phyloP scores from a whole-genome alignment of 2,113 vertebrate species.

The Callocephalon fimbriatum region DNA sequence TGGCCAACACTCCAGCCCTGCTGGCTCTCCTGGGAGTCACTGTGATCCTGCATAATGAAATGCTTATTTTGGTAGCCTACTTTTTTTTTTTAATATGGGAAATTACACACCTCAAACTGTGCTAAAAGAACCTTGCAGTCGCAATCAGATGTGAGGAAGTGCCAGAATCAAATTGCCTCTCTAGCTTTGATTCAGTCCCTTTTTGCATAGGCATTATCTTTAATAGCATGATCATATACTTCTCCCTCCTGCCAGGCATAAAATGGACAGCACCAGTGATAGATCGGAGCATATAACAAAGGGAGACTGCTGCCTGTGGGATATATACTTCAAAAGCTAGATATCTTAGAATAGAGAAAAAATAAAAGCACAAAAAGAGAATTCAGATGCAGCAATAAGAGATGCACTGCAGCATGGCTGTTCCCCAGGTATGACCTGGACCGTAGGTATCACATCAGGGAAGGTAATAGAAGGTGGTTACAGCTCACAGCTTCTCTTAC shows the following conservation, averaged over 20 bases:
- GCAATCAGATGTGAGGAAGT: conserved; percentile 49
- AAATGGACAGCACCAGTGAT: not conserved
- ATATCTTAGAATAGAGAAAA: not conserved
- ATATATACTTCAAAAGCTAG: not conserved
- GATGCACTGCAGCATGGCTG: not conserved
- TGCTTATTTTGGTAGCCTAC: not conserved
- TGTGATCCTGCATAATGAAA: not conserved
- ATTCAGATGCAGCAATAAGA: not conserved
- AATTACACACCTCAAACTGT: conserved; percentile 28
- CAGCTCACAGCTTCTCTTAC: not conserved
- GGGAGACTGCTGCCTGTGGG: not conserved
- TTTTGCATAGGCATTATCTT: conserved; percentile 56
- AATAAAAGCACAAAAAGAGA: not conserved
- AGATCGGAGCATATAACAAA: not conserved
- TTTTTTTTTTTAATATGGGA: not conserved
- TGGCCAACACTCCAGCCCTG: not conserved
- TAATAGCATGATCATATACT: conserved; percentile 36
- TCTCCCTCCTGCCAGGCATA: not conserved
- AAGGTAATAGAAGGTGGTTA: not conserved
- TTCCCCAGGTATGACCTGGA: not conserved
- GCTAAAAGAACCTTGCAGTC: conserved; percentile 1
- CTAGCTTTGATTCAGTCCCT: conserved; percentile 35
- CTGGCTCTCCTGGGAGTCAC: not conserved
- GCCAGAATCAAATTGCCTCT: conserved; percentile 48
- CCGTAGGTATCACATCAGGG: accelerated